Evolutionary conservation across 35 echinoderm and acorn worm species (phyloP).

Genomic region (Apostichopus parvimensis): DNA sequence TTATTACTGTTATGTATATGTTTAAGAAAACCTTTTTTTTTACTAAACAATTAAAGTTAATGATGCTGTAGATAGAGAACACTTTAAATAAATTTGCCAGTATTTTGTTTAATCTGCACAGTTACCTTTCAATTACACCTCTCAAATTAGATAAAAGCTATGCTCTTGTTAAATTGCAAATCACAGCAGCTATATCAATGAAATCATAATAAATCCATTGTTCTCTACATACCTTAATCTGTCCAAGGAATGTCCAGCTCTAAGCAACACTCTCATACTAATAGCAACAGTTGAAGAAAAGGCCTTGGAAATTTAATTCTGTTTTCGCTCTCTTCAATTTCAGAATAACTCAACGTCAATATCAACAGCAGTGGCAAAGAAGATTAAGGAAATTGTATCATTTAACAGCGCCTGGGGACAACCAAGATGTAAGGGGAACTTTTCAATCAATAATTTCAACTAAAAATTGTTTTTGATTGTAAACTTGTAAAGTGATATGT

Average conservation of each 20-base stretch:
- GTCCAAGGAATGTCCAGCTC: neutral
- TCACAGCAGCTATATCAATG: no score
- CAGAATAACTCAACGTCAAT: slow-evolving; percentile 79
- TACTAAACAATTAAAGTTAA: no score
- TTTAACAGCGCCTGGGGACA: slow-evolving; percentile 71
- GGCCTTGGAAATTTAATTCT: no score
- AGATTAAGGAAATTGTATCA: slow-evolving; percentile 74
- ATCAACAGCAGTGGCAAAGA: slow-evolving; percentile 93
- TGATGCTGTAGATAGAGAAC: no score
- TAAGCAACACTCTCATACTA: neutral
- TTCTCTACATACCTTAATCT: neutral
- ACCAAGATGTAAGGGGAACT: slow-evolving; percentile 71
- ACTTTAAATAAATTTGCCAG: no score
- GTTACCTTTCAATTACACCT: neutral
- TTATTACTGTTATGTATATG: no score
- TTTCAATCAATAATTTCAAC: neutral
- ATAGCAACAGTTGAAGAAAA: no score
- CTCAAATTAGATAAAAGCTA: neutral
- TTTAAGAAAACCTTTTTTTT: no score
- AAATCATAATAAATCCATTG: neutral
- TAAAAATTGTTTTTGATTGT: neutral
- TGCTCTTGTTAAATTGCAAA: neutral
- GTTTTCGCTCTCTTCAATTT: slow-evolving; percentile 28
- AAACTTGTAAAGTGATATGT: neutral
- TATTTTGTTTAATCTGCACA: no score